Evolutionary conservation across 1,140 invertebrate genomes (phyloP).

Genomic region (Hyphantria cunea): DNA sequence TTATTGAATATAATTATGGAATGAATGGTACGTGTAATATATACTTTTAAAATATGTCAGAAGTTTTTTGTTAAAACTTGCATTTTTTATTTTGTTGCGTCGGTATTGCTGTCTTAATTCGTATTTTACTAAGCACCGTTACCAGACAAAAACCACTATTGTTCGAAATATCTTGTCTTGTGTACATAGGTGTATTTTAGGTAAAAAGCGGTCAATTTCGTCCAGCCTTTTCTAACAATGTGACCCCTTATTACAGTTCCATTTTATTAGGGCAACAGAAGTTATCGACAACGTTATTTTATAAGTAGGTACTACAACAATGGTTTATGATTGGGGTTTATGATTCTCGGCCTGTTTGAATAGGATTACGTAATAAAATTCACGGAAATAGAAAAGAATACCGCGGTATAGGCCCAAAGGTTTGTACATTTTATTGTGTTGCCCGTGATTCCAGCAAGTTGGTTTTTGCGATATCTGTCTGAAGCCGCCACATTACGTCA

Average conservation of each 20-base stretch:
- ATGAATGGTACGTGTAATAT: too few species aligned
- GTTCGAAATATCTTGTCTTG: not conserved
- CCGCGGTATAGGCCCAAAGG: conserved; percentile 18
- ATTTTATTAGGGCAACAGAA: conserved; percentile 24
- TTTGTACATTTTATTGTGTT: conserved; percentile 55
- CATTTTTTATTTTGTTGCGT: too few species aligned
- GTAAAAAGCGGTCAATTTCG: conserved; percentile 6
- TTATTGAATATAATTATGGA: too few species aligned
- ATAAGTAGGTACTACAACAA: conserved; percentile 46
- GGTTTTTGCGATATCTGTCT: conserved; percentile 55
- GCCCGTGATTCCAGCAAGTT: conserved; percentile 53
- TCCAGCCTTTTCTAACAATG: not conserved
- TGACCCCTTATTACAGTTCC: not conserved
- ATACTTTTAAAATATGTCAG: too few species aligned
- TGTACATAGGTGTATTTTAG: too few species aligned
- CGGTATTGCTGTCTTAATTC: too few species aligned
- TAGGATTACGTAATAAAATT: conserved; percentile 58
- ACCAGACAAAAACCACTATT: too few species aligned
- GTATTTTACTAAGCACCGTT: too few species aligned
- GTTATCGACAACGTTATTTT: conserved; percentile 40
- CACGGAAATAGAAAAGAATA: conserved; percentile 51
- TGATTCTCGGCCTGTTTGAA: conserved; percentile 34
- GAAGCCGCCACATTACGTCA: conserved; percentile 57
- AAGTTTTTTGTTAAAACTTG: too few species aligned
- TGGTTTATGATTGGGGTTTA: conserved; percentile 47